These are phyloP conservation scores for Lutjanus argentimaculatus DNA, from an alignment of 2,797 vertebrate species.

Conservation along the genomic window DNA sequence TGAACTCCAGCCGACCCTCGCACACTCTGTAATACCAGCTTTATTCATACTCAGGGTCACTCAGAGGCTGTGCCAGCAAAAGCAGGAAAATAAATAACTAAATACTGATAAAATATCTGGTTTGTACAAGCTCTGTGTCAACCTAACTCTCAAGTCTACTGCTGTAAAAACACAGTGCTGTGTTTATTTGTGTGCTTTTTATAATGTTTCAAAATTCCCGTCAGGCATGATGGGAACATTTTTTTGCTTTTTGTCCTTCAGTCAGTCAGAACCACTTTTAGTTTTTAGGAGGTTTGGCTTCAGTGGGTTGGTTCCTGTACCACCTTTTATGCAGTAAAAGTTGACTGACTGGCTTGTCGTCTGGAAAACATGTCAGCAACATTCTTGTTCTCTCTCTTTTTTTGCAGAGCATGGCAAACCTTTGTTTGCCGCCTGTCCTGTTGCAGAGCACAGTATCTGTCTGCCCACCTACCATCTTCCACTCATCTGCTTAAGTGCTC, in stretches of 20 bases:
- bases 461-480: conserved; percentile 66
- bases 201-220: no score
- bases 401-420: conserved; percentile 17
- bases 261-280: not conserved
- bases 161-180: not conserved
- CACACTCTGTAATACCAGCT: no score
- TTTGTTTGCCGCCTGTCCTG: conserved; percentile 53
- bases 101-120: not conserved
- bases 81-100: not conserved
- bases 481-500: conserved; percentile 82
- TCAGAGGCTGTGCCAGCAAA: not conserved
- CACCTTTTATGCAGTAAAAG: not conserved
- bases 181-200: not conserved
- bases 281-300: not conserved
- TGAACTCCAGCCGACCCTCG: no score
- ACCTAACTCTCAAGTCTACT: not conserved
- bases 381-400: conserved; percentile 7
- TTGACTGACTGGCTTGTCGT: not conserved
- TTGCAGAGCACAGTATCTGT: conserved; percentile 39
- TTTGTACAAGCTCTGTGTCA: not conserved
- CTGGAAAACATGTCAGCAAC: conserved; percentile 16
- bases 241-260: conserved; percentile 1
- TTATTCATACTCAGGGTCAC: conserved; percentile 9
- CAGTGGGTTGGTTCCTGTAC: not conserved
- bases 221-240: not conserved